phyloP scores from a whole-genome alignment of 2,113 vertebrate genomes.

The Prunella fulvescens region DNA sequence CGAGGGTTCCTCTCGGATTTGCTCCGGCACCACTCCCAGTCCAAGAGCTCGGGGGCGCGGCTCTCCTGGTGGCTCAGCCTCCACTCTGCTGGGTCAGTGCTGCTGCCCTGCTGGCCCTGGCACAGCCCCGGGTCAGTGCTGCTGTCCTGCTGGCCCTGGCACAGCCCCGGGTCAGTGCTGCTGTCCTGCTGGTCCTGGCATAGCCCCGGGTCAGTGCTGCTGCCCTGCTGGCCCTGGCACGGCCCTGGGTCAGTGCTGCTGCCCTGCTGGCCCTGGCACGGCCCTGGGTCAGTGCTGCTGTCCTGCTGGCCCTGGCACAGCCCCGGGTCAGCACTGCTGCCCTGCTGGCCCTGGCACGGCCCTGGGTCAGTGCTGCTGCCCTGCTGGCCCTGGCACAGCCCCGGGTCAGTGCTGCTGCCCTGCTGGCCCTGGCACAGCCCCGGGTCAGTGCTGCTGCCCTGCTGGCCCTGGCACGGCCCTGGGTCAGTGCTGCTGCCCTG shows the following conservation, averaged over 20 bases:
- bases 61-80: slow-evolving; percentile 84
- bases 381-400: background rate
- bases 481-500: slow-evolving; percentile 48
- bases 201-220: background rate
- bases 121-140: background rate
- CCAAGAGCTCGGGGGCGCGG: slow-evolving; percentile 81
- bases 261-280: too few species aligned
- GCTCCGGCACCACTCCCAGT: slow-evolving; percentile 98
- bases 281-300: slow-evolving; percentile 37
- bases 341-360: too few species aligned
- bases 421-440: too few species aligned
- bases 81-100: slow-evolving; percentile 73
- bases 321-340: background rate
- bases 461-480: background rate
- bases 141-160: too few species aligned
- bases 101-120: background rate
- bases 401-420: background rate
- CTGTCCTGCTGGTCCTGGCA: background rate
- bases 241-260: background rate
- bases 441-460: background rate
- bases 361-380: background rate
- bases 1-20: slow-evolving; percentile 92
- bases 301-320: background rate
- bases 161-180: background rate
- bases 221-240: too few species aligned